Evolutionary conservation across 2,797 vertebrate species (phyloP).

Genomic region (Notoglanidium macrostoma): DNA sequence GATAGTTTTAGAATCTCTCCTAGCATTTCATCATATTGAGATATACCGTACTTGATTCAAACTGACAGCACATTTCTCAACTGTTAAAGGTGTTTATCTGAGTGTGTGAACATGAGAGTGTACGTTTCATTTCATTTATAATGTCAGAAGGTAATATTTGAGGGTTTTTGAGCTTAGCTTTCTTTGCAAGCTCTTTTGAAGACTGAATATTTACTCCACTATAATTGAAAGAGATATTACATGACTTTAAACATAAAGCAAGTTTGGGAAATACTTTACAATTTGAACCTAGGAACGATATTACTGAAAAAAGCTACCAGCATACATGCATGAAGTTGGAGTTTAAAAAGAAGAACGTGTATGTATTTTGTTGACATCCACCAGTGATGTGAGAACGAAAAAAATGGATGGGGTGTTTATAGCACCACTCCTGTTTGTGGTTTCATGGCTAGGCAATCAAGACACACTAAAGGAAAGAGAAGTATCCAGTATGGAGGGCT

Average conservation of each 20-base stretch:
- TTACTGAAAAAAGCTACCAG: neutral
- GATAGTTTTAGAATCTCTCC: neutral
- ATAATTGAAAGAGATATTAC: neutral
- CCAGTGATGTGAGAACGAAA: neutral
- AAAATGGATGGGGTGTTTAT: no score
- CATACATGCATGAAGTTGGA: neutral
- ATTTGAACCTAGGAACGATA: neutral
- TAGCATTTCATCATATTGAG: neutral
- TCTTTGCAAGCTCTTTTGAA: neutral
- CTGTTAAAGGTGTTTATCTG: constrained; percentile 11
- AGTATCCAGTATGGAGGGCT: neutral
- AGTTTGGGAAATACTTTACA: neutral
- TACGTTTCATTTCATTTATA: neutral
- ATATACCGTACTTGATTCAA: neutral
- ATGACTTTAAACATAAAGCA: neutral
- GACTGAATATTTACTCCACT: neutral
- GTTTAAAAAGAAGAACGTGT: neutral
- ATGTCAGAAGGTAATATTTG: neutral
- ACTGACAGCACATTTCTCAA: neutral
- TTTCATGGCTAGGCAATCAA: neutral
- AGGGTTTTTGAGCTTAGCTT: neutral
- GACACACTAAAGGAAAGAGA: neutral
- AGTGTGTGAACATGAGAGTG: neutral
- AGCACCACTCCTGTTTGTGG: neutral
- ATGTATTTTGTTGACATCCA: neutral